Evolutionary conservation across 2,888 invertebrate genomes (phyloP).

Genomic region (Caenorhabditis imperialis): DNA sequence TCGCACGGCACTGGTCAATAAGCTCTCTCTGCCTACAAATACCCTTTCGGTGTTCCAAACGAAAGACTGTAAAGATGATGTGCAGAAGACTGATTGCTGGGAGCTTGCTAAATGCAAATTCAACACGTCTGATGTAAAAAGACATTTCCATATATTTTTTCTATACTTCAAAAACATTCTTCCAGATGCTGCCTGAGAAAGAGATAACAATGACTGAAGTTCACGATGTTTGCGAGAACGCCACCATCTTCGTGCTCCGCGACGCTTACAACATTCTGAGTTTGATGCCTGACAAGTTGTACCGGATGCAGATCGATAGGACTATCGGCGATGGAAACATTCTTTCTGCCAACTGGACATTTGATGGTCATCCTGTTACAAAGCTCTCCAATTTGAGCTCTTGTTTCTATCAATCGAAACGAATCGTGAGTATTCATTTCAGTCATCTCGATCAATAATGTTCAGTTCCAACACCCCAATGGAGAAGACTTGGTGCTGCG

Average conservation of each 20-base stretch:
- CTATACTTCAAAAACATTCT: too few species aligned
- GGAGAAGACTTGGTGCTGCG: slow-evolving; percentile 36
- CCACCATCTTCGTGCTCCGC: slow-evolving; percentile 30
- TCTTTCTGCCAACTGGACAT: slow-evolving; percentile 14
- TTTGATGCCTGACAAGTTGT: slow-evolving; percentile 23
- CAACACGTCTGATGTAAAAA: slow-evolving; percentile 8
- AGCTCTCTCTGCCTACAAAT: slow-evolving; percentile 15
- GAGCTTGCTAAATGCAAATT: slow-evolving; percentile 31
- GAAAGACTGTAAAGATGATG: slow-evolving; percentile 24
- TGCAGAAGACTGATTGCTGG: slow-evolving; percentile 45
- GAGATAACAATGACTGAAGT: slow-evolving; percentile 25
- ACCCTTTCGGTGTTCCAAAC: slow-evolving; percentile 29
- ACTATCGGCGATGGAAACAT: slow-evolving; percentile 31
- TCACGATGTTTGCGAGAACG: slow-evolving; percentile 38
- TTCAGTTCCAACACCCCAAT: slow-evolving; percentile 47
- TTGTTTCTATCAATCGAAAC: slow-evolving; percentile 31
- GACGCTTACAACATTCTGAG: slow-evolving; percentile 35
- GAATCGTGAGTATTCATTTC: slow-evolving; percentile 7
- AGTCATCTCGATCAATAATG: neutral
- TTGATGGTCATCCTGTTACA: slow-evolving; percentile 4
- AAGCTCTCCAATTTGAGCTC: slow-evolving; percentile 13
- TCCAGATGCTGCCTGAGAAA: slow-evolving; percentile 34
- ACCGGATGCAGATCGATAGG: slow-evolving; percentile 23
- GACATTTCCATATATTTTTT: neutral
- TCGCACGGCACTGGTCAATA: slow-evolving; percentile 5